These are phyloP conservation scores for Astreopora myriophthalma DNA, from an alignment of 64 coral and sea anemone genomes.

Conservation along the genomic window DNA sequence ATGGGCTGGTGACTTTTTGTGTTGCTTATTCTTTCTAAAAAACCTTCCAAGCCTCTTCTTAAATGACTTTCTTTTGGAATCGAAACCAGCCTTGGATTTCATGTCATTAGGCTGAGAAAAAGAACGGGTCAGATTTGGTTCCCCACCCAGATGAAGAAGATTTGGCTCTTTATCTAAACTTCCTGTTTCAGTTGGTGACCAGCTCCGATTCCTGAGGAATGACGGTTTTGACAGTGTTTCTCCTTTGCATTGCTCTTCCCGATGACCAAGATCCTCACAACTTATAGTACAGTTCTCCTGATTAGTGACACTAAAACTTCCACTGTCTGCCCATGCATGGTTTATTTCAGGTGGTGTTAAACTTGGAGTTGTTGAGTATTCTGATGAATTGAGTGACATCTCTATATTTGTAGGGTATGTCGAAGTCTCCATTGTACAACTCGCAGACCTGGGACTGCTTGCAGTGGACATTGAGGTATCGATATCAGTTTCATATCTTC, in stretches of 20 bases:
- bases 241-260: not conserved
- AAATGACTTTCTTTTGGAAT: conserved; percentile 13
- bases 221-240: not conserved
- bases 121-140: not conserved
- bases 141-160: not conserved
- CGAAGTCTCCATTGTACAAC: not conserved
- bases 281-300: not conserved
- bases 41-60: not conserved
- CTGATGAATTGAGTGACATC: not conserved
- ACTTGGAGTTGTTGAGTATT: not conserved
- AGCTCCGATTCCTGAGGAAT: not conserved
- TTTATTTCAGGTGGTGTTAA: not conserved
- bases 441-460: not conserved
- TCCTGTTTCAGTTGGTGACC: not conserved
- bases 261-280: not conserved
- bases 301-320: not conserved
- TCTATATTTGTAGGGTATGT: not conserved
- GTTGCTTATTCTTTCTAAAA: not conserved
- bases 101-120: not conserved
- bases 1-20: not conserved
- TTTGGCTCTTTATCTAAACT: not conserved
- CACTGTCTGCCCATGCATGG: not conserved
- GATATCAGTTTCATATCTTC: not conserved
- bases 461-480: not conserved
- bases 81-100: not conserved